Conservation (phyloP, 2,888 invertebrate species). For the Dicranocentrus wangi region DNA sequence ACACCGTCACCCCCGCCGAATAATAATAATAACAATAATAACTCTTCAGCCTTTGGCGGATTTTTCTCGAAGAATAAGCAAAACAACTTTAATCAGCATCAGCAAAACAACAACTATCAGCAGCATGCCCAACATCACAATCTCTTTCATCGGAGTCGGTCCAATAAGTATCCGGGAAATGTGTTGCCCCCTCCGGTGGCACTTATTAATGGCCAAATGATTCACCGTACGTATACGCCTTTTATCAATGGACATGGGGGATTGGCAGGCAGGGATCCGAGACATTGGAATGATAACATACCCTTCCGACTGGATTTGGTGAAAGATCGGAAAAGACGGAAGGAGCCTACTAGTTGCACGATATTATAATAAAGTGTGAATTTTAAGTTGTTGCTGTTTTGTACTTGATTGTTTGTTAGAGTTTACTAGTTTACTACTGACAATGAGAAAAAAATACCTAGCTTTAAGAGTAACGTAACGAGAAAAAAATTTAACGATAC, state of each 20-base stretch:
- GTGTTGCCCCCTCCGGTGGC: slow-evolving; percentile 51
- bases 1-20: slow-evolving; percentile 40
- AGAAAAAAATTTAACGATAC: no score
- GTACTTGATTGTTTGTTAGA: no score
- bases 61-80: slow-evolving; percentile 64
- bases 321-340: slow-evolving; percentile 61
- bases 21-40: slow-evolving; percentile 39
- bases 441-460: no score
- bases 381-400: no score
- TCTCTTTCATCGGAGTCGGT: slow-evolving; percentile 51
- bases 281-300: slow-evolving; percentile 71
- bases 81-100: slow-evolving; percentile 32
- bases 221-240: slow-evolving; percentile 50
- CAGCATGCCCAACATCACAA: slow-evolving; percentile 51
- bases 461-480: no score
- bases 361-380: no score
- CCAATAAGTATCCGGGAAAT: slow-evolving; percentile 51
- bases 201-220: slow-evolving; percentile 59
- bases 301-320: slow-evolving; percentile 71
- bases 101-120: slow-evolving; percentile 50
- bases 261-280: slow-evolving; percentile 35
- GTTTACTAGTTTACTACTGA: no score
- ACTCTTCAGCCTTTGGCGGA: slow-evolving; percentile 47
- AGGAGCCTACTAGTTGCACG: slow-evolving; percentile 42
- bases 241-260: slow-evolving; percentile 56